Conservation (phyloP, 2,113 vertebrate genomes). For the Austrofundulus limnaeus region DNA sequence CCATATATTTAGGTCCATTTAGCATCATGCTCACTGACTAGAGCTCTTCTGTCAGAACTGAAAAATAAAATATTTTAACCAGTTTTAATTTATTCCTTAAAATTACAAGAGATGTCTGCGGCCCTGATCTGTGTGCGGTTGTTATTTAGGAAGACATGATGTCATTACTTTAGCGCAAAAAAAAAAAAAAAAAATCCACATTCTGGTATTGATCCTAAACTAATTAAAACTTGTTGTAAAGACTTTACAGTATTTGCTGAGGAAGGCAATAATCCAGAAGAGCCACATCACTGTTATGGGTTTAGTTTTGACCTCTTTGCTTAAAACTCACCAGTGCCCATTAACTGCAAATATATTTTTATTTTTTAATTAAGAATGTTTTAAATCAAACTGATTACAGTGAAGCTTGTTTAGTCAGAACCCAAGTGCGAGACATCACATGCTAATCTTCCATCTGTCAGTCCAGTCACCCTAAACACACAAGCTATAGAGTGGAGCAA, state of each 20-base stretch:
- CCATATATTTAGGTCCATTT: too few relatives aligned
- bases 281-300: neutral
- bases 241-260: conserved; percentile 10
- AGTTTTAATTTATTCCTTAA: too few relatives aligned
- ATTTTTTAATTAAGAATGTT: neutral
- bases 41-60: too few relatives aligned
- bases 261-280: neutral
- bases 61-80: neutral
- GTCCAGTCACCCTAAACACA: conserved; percentile 18
- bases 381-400: conserved; percentile 7
- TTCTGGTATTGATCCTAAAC: conserved; percentile 1
- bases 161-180: conserved; percentile 8
- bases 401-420: conserved; percentile 27
- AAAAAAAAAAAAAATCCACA: conserved; percentile 9
- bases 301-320: neutral
- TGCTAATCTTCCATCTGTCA: conserved; percentile 24
- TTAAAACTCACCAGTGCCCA: neutral
- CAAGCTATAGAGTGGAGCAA: too few relatives aligned
- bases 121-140: neutral
- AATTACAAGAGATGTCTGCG: neutral
- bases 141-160: conserved; percentile 9
- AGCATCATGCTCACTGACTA: neutral
- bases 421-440: conserved; percentile 10
- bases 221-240: conserved; percentile 22
- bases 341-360: neutral